Evolutionary conservation across 2,113 vertebrate species (phyloP).

Genomic region (Ameiurus melas): DNA sequence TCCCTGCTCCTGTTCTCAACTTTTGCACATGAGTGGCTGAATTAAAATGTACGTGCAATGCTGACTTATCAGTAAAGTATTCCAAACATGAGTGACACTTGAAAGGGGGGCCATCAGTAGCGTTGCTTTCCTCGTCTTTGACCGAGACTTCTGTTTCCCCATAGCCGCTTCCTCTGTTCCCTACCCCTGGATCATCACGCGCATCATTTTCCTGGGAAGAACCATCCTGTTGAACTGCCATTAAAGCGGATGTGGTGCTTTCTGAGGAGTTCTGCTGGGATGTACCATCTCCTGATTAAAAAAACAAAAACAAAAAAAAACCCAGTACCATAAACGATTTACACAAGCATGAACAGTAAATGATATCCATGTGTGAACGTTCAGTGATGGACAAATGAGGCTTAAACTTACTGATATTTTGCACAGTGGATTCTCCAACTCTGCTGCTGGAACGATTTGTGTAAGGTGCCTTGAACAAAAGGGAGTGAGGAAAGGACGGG

Average conservation of each 20-base stretch:
- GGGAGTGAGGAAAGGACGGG: neutral
- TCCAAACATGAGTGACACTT: constrained; percentile 87
- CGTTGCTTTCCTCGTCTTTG: constrained; percentile 60
- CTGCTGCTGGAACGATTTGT: constrained; percentile 56
- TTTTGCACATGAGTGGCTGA: constrained; percentile 85
- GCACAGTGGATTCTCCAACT: constrained; percentile 54
- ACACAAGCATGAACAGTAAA: neutral
- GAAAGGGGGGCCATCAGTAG: constrained; percentile 71
- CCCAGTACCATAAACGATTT: neutral
- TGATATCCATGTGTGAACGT: neutral
- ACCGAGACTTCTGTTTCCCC: constrained; percentile 56
- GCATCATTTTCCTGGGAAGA: constrained; percentile 59
- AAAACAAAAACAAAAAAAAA: too few species aligned
- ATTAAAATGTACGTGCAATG: constrained; percentile 84
- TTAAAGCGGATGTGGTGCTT: constrained; percentile 55
- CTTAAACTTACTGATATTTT: constrained; percentile 61
- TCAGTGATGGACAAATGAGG: neutral
- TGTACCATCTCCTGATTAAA: constrained; percentile 52
- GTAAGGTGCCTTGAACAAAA: constrained; percentile 64
- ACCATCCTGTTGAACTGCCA: constrained; percentile 27
- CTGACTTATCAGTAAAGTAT: constrained; percentile 82
- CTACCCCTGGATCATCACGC: constrained; percentile 60
- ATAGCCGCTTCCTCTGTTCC: constrained; percentile 55
- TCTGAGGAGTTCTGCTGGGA: constrained; percentile 59
- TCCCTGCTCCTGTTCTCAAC: constrained; percentile 77